phyloP scores from a whole-genome alignment of 2,888 invertebrate species.

The Eristalinus sepulchralis region DNA sequence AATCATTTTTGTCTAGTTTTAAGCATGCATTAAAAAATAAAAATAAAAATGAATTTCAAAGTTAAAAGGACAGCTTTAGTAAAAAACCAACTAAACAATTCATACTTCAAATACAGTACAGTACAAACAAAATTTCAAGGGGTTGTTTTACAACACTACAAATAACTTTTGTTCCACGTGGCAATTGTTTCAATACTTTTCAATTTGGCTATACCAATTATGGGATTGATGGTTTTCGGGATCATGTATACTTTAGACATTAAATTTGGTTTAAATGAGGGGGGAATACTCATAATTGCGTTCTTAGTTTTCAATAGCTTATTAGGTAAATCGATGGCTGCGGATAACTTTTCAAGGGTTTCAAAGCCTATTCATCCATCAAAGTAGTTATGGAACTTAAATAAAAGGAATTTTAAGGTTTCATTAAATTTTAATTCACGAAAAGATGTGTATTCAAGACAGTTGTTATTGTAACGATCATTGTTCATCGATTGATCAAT shows the following conservation, averaged over 20 bases:
- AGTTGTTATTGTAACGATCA: neutral
- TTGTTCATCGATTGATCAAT: too few species aligned
- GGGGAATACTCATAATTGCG: neutral
- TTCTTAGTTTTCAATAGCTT: neutral
- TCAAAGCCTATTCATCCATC: neutral
- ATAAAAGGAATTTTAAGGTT: neutral
- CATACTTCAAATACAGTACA: too few species aligned
- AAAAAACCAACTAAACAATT: too few species aligned
- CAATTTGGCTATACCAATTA: neutral
- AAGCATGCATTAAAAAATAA: too few species aligned
- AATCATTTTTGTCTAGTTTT: too few species aligned
- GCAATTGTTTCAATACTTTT: neutral
- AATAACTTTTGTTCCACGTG: neutral
- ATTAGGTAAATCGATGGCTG: neutral
- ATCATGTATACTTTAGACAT: neutral
- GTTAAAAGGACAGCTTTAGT: too few species aligned
- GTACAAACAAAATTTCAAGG: too few species aligned
- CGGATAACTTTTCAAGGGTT: neutral
- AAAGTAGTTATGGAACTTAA: slow-evolving; percentile 1
- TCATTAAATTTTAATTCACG: neutral
- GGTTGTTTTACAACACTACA: too few species aligned
- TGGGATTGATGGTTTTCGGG: neutral
- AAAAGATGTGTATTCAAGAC: neutral
- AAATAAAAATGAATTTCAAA: too few species aligned
- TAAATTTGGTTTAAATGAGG: neutral